Evolutionary conservation across 1,140 invertebrate genomes (phyloP).

Genomic region (Nasonia longicornis): DNA sequence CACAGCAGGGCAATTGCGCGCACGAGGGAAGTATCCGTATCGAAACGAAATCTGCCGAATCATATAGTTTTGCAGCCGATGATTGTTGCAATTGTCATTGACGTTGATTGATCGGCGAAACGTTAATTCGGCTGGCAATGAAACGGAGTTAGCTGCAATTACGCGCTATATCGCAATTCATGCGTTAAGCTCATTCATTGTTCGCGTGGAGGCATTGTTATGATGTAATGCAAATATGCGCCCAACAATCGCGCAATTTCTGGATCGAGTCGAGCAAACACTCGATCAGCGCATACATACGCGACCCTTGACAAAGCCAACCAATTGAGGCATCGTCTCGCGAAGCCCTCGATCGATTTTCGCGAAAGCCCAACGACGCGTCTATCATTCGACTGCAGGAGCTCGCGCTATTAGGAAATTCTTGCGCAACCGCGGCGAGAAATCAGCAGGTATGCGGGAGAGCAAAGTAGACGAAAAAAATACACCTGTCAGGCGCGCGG

Average conservation of each 20-base stretch:
- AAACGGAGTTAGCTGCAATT: constrained; percentile 11
- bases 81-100: not conserved
- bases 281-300: not conserved
- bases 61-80: not conserved
- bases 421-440: not conserved
- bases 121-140: not conserved
- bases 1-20: not conserved
- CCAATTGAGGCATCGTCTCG: not conserved
- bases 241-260: too few species aligned
- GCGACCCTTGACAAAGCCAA: not conserved
- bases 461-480: not conserved
- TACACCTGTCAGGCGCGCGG: not conserved
- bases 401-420: not conserved
- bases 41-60: not conserved
- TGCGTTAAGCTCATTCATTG: not conserved
- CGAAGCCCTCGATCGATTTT: not conserved
- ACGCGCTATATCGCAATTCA: not conserved
- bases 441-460: not conserved
- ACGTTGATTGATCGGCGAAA: not conserved
- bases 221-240: not conserved
- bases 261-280: not conserved
- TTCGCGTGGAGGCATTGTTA: not conserved
- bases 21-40: not conserved
- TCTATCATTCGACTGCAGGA: too few species aligned
- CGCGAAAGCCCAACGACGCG: not conserved